phyloP scores from a whole-genome alignment of 2,113 vertebrate genomes.

The Neodon shergylaensis region DNA sequence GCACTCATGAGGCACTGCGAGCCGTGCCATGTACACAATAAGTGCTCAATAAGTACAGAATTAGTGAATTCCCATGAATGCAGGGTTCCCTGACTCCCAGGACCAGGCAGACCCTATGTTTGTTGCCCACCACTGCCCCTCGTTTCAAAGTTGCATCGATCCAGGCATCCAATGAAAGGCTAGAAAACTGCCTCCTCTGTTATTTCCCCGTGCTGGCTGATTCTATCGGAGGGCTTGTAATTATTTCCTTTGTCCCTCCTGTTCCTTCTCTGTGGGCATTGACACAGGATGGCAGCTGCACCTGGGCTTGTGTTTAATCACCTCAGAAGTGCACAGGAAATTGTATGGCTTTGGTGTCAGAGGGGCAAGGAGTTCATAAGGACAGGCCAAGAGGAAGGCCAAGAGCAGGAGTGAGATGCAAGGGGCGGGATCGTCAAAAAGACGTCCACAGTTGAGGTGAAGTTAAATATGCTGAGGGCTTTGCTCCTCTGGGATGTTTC shows the following conservation, averaged over 20 bases:
- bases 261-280: not conserved
- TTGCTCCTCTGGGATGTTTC: not conserved
- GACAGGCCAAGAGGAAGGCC: not conserved
- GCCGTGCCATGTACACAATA: not conserved
- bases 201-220: not conserved
- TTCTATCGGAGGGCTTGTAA: not conserved
- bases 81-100: not conserved
- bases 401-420: not conserved
- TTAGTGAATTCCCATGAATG: rapidly evolving
- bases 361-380: not conserved
- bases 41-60: not conserved
- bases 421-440: rapidly evolving
- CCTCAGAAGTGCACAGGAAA: not conserved
- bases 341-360: not conserved
- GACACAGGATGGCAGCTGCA: not conserved
- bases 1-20: not conserved
- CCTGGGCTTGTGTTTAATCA: not conserved
- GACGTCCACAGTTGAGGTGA: not conserved
- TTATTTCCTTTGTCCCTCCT: not conserved
- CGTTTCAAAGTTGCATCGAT: not conserved
- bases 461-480: not conserved
- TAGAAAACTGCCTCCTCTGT: not conserved
- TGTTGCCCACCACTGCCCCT: no score
- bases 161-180: not conserved
- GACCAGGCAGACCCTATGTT: not conserved